Percentiles rank a stretch among this genome's conserved stretches.
Evolutionary conservation across 2,113 vertebrate species (phyloP).

Genomic region (Canis aureus): DNA sequence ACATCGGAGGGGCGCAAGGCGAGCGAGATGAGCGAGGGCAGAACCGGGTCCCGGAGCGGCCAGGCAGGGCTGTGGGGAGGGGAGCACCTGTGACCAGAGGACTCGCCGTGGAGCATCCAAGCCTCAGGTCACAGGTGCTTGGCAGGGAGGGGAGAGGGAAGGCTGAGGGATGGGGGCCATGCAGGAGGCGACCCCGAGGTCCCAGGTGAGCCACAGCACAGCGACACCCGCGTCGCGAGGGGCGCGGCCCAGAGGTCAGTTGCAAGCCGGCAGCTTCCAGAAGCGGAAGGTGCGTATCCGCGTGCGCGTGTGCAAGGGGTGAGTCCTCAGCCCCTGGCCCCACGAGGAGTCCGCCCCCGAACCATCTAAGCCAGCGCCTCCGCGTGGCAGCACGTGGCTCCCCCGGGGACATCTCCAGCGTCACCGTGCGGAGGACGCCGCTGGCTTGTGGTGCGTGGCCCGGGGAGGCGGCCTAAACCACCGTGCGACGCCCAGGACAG

Average conservation of each 20-base stretch:
- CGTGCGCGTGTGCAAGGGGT: neutral
- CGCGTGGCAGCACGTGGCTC: neutral
- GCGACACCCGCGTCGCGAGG: accelerated
- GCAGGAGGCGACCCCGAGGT: no score
- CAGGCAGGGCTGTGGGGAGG: neutral
- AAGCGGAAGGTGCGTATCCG: no score
- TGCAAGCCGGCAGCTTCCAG: no score
- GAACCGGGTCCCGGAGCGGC: neutral
- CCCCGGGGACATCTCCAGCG: neutral
- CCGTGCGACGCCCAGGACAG: neutral
- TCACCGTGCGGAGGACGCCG: neutral
- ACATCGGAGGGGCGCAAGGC: accelerated
- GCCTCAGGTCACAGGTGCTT: neutral
- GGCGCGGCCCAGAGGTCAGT: no score
- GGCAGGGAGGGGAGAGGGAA: neutral
- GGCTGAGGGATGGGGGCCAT: no score
- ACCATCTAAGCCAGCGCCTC: neutral
- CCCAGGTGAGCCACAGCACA: no score
- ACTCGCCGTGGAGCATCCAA: neutral
- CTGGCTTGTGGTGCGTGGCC: neutral
- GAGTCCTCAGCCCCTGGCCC: neutral
- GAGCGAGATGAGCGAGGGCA: neutral
- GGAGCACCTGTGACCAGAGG: neutral
- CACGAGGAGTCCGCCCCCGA: no score
- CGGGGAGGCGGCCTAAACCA: neutral